These are phyloP conservation scores for Actinia equina DNA, from an alignment of 64 coral and sea anemone species.

Conservation along the genomic window DNA sequence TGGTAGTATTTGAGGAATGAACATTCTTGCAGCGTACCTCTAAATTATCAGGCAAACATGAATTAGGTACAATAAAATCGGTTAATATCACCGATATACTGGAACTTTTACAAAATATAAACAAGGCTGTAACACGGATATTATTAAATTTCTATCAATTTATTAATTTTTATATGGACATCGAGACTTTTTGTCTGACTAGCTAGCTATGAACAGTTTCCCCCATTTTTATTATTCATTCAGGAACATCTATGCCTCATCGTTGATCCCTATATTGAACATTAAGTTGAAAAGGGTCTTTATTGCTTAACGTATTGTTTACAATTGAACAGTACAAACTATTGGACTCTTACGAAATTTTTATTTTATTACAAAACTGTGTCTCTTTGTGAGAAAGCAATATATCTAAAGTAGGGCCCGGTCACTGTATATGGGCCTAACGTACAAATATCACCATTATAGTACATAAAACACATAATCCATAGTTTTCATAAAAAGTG, in stretches of 20 bases:
- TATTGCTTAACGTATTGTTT: constrained; percentile 18
- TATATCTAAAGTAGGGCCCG: not conserved
- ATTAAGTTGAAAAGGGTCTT: not conserved
- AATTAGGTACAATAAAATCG: too few species aligned
- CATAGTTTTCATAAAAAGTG: not conserved
- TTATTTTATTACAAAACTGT: constrained; percentile 11
- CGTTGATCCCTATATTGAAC: not conserved
- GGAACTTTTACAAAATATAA: not conserved
- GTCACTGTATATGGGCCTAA: constrained; percentile 3
- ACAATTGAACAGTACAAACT: constrained; percentile 28
- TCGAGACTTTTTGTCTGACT: not conserved
- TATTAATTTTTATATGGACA: not conserved
- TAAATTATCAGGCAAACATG: too few species aligned
- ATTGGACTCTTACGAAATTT: not conserved
- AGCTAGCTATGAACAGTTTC: not conserved
- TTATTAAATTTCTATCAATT: constrained; percentile 6
- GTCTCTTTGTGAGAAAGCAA: not conserved
- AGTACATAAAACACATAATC: constrained; percentile 9
- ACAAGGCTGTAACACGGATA: not conserved
- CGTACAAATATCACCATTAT: not conserved
- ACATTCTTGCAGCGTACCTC: too few species aligned
- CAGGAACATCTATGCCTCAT: not conserved
- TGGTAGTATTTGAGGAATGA: too few species aligned
- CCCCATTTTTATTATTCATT: constrained; percentile 1
- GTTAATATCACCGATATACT: not conserved